A percentile compares a stretch with the other conserved stretches of the same genome.
phyloP scores from a whole-genome alignment of 1,140 invertebrate species.

The Tenebrio molitor region DNA sequence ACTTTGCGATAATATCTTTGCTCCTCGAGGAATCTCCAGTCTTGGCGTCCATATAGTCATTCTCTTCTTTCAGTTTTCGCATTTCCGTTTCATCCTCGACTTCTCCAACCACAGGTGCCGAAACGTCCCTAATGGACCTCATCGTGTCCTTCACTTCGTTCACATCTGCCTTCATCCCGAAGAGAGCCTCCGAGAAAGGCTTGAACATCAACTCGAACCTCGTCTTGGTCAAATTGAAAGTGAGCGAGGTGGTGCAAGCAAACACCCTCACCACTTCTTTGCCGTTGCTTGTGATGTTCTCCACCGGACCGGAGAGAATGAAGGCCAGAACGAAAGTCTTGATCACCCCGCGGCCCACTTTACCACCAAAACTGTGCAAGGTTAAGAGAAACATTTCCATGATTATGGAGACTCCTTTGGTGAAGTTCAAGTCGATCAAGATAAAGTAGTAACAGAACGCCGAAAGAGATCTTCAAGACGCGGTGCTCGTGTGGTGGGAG shows the following conservation, averaged over 20 bases:
- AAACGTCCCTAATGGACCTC: slow-evolving; percentile 70
- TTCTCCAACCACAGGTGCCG: slow-evolving; percentile 71
- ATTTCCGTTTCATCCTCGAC: slow-evolving; percentile 72
- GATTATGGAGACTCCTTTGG: slow-evolving; percentile 63
- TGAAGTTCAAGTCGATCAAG: slow-evolving; percentile 69
- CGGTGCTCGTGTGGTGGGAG: slow-evolving; percentile 55
- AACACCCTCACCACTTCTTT: slow-evolving; percentile 81
- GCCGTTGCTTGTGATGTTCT: slow-evolving; percentile 77
- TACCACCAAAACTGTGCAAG: slow-evolving; percentile 75
- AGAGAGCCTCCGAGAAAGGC: slow-evolving; percentile 75
- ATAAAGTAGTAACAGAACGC: slow-evolving; percentile 68
- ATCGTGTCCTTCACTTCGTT: slow-evolving; percentile 75
- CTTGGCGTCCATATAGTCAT: slow-evolving; percentile 72
- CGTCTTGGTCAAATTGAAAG: slow-evolving; percentile 77
- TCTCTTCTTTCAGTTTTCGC: slow-evolving; percentile 70
- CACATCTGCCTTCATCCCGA: slow-evolving; percentile 72
- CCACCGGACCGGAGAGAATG: slow-evolving; percentile 76
- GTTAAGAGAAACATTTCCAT: slow-evolving; percentile 69
- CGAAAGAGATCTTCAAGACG: slow-evolving; percentile 64
- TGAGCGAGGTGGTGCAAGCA: slow-evolving; percentile 76
- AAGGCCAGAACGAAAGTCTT: slow-evolving; percentile 71
- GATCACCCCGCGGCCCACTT: slow-evolving; percentile 76
- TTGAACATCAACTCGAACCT: slow-evolving; percentile 76
- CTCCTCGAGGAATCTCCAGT: slow-evolving; percentile 66
- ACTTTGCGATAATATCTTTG: slow-evolving; percentile 68